phyloP scores from a whole-genome alignment of 1,140 invertebrate genomes.

The Drosophila albomicans region DNA sequence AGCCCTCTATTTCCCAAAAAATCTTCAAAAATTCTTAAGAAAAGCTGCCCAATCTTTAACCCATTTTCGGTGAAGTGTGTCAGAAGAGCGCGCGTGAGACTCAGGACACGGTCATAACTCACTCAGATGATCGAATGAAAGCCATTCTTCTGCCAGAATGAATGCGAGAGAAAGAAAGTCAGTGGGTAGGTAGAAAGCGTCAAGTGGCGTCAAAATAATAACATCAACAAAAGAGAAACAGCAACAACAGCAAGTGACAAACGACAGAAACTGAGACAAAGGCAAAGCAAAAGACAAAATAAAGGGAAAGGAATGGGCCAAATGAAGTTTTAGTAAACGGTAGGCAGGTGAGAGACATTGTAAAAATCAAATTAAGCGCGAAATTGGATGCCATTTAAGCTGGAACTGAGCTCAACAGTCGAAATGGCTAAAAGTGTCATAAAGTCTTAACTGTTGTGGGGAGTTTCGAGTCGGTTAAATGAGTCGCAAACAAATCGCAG shows the following conservation, averaged over 20 bases:
- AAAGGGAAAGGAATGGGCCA: neutral
- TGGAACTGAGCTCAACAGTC: slow-evolving; percentile 25
- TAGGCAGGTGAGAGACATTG: slow-evolving; percentile 43
- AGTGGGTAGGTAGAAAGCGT: slow-evolving; percentile 37
- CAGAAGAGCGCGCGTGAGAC: slow-evolving; percentile 8
- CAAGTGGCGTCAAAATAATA: slow-evolving; percentile 24
- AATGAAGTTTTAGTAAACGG: slow-evolving; percentile 11
- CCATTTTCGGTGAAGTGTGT: slow-evolving; percentile 9
- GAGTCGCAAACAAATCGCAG: slow-evolving; percentile 76
- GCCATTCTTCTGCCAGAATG: slow-evolving; percentile 20
- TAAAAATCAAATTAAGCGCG: slow-evolving; percentile 70
- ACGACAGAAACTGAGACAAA: neutral
- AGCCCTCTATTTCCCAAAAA: neutral
- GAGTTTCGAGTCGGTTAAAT: slow-evolving; percentile 55
- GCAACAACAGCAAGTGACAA: neutral
- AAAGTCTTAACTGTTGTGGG: slow-evolving; percentile 56
- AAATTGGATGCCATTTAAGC: slow-evolving; percentile 60
- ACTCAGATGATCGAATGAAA: slow-evolving; percentile 20
- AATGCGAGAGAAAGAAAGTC: slow-evolving; percentile 31
- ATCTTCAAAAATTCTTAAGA: neutral
- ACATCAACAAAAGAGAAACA: slow-evolving; percentile 2
- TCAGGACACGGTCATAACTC: slow-evolving; percentile 36
- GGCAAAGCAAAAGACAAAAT: neutral
- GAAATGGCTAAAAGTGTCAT: slow-evolving; percentile 69
- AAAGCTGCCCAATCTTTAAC: neutral